phyloP scores from a whole-genome alignment of 1,140 invertebrate species.

The Psilanteris sp. region DNA sequence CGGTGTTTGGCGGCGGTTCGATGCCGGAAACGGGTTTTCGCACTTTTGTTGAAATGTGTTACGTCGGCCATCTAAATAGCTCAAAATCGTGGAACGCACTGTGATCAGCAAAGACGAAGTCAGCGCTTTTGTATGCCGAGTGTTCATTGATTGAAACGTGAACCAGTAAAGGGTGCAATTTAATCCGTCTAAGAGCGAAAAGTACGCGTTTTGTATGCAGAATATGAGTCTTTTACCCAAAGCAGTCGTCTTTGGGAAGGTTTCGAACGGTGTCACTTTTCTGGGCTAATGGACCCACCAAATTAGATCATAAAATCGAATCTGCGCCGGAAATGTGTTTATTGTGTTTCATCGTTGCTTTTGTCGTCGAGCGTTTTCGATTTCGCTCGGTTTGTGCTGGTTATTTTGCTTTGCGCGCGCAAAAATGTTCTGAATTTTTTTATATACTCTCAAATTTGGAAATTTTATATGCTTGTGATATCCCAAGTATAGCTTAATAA shows the following conservation, averaged over 20 bases:
- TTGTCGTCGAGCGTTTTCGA: too few relatives aligned
- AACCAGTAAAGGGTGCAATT: conserved; percentile 79
- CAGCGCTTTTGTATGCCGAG: conserved; percentile 63
- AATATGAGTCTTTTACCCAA: conserved; percentile 51
- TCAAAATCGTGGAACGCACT: conserved; percentile 41
- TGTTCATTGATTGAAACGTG: conserved; percentile 78
- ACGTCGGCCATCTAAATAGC: too few relatives aligned
- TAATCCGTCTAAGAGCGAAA: conserved; percentile 65
- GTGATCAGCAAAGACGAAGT: conserved; percentile 31
- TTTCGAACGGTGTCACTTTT: conserved; percentile 68
- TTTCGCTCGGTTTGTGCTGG: too few relatives aligned
- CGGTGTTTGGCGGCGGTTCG: too few relatives aligned
- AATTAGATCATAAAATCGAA: conserved; percentile 31
- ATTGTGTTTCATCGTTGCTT: too few relatives aligned
- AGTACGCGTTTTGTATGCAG: conserved; percentile 52
- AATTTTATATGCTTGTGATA: too few relatives aligned
- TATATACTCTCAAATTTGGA: too few relatives aligned
- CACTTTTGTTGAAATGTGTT: too few relatives aligned
- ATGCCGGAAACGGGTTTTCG: too few relatives aligned
- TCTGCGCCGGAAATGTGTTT: conserved; percentile 11
- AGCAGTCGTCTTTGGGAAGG: conserved; percentile 32
- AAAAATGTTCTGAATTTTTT: too few relatives aligned
- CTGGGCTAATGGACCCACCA: conserved; percentile 59
- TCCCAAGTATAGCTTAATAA: too few relatives aligned
- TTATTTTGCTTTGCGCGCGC: too few relatives aligned